A percentile compares a stretch with the other conserved stretches of the same genome.
Conservation (phyloP, 2,797 vertebrate genomes). For the Stomatorhinus walkeri region DNA sequence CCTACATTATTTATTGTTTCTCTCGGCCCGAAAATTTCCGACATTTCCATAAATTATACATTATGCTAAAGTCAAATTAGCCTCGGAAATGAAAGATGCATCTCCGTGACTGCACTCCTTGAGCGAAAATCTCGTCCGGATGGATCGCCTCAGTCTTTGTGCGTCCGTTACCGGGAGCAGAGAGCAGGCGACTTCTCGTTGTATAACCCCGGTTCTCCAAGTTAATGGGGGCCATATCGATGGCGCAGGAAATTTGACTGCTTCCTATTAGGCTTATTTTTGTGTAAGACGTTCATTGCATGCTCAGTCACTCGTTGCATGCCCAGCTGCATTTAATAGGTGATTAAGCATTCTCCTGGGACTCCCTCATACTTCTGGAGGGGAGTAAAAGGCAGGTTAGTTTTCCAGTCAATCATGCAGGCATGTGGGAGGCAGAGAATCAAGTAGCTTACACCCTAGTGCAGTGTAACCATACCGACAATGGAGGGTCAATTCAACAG, state of each 20-base stretch:
- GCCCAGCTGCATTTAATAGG: constrained; percentile 10
- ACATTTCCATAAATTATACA: not conserved
- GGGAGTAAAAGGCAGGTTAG: not conserved
- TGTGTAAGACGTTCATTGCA: not conserved
- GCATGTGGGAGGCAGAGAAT: not conserved
- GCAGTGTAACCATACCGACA: not conserved
- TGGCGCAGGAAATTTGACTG: not conserved
- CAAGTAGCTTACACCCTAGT: not conserved
- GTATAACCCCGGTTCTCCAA: not conserved
- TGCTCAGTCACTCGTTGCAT: constrained; percentile 9
- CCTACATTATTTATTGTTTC: constrained; percentile 9
- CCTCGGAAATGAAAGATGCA: not conserved
- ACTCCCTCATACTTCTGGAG: not conserved
- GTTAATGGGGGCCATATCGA: not conserved
- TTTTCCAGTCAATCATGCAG: constrained; percentile 5
- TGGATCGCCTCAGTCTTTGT: not conserved
- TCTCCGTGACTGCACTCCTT: not conserved
- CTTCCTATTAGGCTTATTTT: constrained; percentile 2
- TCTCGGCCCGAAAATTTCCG: not conserved
- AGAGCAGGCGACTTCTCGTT: not conserved
- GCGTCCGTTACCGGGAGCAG: not conserved
- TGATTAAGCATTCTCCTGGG: constrained; percentile 8
- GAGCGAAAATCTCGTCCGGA: not conserved
- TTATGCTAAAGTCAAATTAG: not conserved
- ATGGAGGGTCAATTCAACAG: not conserved